Conservation (phyloP, 2,888 invertebrate genomes). For the Entomobrya multifasciata region DNA sequence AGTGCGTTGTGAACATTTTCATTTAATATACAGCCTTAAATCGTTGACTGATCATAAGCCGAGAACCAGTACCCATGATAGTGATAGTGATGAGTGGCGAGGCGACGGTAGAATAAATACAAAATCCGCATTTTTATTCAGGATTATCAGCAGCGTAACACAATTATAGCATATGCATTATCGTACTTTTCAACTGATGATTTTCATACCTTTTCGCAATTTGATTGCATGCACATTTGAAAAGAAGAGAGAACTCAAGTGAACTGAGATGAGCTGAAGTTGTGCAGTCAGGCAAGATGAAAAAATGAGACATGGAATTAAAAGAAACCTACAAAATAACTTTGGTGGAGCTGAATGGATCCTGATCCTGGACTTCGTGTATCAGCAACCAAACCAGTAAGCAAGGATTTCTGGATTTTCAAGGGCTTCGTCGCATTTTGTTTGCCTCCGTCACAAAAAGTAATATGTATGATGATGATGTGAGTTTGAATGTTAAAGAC, state of each 20-base stretch:
- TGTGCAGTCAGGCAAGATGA: neutral
- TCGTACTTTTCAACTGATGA: slow-evolving; percentile 42
- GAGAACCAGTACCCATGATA: neutral
- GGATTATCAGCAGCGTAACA: slow-evolving; percentile 32
- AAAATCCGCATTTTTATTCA: slow-evolving; percentile 22
- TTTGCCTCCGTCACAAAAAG: neutral
- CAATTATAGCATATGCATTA: slow-evolving; percentile 28
- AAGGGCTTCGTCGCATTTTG: slow-evolving; percentile 52
- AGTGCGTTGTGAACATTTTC: too few species aligned
- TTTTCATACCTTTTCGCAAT: slow-evolving; percentile 34
- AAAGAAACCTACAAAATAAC: slow-evolving; percentile 27
- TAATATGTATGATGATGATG: too few species aligned
- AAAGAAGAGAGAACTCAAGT: neutral
- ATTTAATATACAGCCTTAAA: too few species aligned
- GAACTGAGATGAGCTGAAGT: slow-evolving; percentile 23
- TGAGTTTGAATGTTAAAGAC: too few species aligned
- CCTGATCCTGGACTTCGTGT: too few species aligned
- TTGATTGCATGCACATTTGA: slow-evolving; percentile 21
- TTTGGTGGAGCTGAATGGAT: neutral
- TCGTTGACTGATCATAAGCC: too few species aligned
- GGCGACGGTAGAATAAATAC: neutral
- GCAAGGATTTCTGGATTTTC: slow-evolving; percentile 51
- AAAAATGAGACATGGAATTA: slow-evolving; percentile 31
- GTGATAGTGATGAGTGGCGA: neutral
- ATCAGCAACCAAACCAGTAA: too few species aligned